Evolutionary conservation across 2,888 invertebrate species (phyloP), one percentile per base, ranked within the genome.

Genomic region (Exephanes ischioxanthus): DNA sequence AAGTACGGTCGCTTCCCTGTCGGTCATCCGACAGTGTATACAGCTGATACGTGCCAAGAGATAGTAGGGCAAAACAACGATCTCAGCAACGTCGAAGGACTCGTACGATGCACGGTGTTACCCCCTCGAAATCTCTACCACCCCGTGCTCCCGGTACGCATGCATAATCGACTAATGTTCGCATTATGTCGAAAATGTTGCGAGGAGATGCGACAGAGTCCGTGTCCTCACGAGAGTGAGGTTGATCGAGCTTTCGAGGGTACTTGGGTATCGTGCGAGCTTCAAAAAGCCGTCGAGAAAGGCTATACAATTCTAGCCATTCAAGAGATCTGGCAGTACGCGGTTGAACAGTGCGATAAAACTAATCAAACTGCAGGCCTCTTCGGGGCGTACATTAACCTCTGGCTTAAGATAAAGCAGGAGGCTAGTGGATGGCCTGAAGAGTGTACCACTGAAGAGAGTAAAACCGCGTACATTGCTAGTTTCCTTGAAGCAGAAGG

Each of bases 221-320:
- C 45, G 51, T 72, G 58, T 14, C 3, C 7, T 19, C 72, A 72
- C 37, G 72, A 58, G 4, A 19, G 22, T 2, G 41, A 58, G 22
- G 2, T 5, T 16, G 72, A 72, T 6, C 41, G 72, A 26, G 58
- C 86, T 71, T 88, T 89, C 68, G 70, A 70, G 45, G 92, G 92
- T 0, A 92, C 92, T 0, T 93, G 91, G 91, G 88, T 91, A 55
- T 89, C 90, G 9, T 89, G 90, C 30, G 92, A 92, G 26, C 26
- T 84, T 67, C 93, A 5, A 48, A 87, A 67, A 88, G 85, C 91
- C 6, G 86, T 87, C 48, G 91, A 92, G 84, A 89, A 92, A 11
- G 58, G 58, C 2, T 73, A 73, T 16, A 16, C 19, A 9, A 5
- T 73, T 0, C 1, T 73, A 2, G 14, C 22, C 4, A 11, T 75